Evolutionary conservation across 2,888 invertebrate genomes (phyloP), one percentile per base, ranked within the genome.

Genomic region (Caenorhabditis doughertyi): DNA sequence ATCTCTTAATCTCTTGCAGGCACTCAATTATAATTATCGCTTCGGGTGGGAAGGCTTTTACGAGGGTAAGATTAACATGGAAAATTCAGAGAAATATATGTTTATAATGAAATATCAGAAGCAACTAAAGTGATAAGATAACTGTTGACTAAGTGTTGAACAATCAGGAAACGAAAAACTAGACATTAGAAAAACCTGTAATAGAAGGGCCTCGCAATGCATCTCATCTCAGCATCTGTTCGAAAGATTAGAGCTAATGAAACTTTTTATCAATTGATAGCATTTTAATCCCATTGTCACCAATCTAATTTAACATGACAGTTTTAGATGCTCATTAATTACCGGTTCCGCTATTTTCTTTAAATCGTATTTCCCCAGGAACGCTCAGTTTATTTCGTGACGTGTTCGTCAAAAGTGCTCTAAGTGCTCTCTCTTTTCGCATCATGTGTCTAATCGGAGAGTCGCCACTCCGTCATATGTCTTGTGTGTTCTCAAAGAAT

Each of bases 11-110:
- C 71, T 49, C 60, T 42, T 11, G 23, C 9, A 11, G 23, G 1
- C 44, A 62, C 64, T 53, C 73, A 73, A 73, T 73, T 73, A 64
- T 64, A 73, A 73, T 72, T 62, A 72, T 51, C 23, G 27, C 62
- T n/a, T 4, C 4, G 21, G 42, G 27, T 42, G 47, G 23, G 44
- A 53, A 51, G 25, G 25, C 25, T 51, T 58, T n/a, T 29, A 7
- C 27, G 16, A 13, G 35, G 11, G 25, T 3, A 8, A 35, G n/a
- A 51, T 65, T 23, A 13, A 53, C 5, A 13, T 49, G 21, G 13
- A 25, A 51, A 25, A 25, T 51, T 23, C 51, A 51, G 18, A 51
- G 25, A 51, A 18, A 51, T 11, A 16, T 11, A 25, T 51, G 4
- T n/a, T n/a, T n/a, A n/a, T n/a, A n/a, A n/a, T n/a, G n/a, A n/a